phyloP scores from a whole-genome alignment of 64 coral and sea anemone species.

The Montipora capricornis region DNA sequence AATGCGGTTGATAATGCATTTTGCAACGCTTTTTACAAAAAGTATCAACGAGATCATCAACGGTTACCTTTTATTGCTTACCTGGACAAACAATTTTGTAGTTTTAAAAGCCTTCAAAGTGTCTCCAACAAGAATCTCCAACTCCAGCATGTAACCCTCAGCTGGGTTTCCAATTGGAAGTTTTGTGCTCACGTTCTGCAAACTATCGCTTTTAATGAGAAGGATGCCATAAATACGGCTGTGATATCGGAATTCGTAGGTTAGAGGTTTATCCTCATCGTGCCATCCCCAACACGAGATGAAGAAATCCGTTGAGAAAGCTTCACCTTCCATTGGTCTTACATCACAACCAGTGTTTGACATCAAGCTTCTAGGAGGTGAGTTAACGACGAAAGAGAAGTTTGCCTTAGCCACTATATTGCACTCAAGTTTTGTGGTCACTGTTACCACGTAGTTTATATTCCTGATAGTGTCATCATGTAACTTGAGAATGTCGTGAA shows the following conservation, averaged over 20 bases:
- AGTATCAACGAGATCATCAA: neutral
- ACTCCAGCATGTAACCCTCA: neutral
- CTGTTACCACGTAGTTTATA: constrained; percentile 8
- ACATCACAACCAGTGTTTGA: neutral
- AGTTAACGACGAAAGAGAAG: constrained; percentile 34
- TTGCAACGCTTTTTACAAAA: too few species aligned
- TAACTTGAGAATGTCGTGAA: neutral
- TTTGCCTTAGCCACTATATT: neutral
- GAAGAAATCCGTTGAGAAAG: constrained; percentile 7
- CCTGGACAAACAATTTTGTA: constrained; percentile 11
- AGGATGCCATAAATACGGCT: neutral
- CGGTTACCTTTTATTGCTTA: neutral
- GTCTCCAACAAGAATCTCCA: constrained; percentile 12
- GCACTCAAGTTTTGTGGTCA: neutral
- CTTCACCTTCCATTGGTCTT: constrained; percentile 15
- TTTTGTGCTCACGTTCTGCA: constrained; percentile 17
- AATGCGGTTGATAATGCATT: too few species aligned
- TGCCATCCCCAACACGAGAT: constrained; percentile 30
- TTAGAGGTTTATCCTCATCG: constrained; percentile 15
- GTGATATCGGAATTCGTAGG: constrained; percentile 11
- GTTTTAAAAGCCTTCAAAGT: neutral
- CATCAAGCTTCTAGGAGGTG: neutral
- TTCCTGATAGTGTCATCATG: neutral
- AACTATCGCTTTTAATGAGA: neutral
- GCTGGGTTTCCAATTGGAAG: constrained; percentile 18